phyloP scores from a whole-genome alignment of 2,113 vertebrate species.

The Festucalex cinctus region DNA sequence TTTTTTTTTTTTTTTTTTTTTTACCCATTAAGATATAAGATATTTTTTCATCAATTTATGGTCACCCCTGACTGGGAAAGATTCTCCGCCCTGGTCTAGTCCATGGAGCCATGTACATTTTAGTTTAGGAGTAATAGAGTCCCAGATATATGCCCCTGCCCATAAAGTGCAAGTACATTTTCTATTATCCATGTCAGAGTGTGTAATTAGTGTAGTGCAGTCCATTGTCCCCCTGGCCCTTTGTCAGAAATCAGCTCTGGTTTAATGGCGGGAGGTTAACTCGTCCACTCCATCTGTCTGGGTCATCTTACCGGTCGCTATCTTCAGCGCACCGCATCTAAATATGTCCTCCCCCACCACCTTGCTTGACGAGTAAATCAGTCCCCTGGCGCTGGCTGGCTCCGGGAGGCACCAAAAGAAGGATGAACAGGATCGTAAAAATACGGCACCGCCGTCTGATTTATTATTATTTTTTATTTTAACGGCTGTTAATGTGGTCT shows the following conservation, averaged over 20 bases:
- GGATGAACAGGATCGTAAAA: conserved; percentile 54
- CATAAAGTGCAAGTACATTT: conserved; percentile 53
- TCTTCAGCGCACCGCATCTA: conserved; percentile 48
- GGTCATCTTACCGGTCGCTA: conserved; percentile 60
- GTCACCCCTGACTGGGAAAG: background rate
- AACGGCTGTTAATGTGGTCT: conserved; percentile 58
- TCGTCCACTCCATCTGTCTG: conserved; percentile 59
- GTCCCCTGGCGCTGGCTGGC: conserved; percentile 56
- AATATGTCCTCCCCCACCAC: conserved; percentile 61
- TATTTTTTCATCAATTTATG: background rate
- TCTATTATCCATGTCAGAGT: conserved; percentile 51
- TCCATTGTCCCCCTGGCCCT: conserved; percentile 68
- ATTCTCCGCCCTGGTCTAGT: background rate
- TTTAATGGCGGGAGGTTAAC: conserved; percentile 70
- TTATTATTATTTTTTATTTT: conserved; percentile 31
- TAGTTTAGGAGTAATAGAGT: conserved; percentile 8
- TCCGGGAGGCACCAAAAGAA: conserved; percentile 50
- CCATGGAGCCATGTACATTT: background rate
- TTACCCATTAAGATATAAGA: background rate
- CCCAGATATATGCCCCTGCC: conserved; percentile 26
- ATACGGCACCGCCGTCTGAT: conserved; percentile 47
- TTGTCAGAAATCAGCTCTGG: conserved; percentile 69
- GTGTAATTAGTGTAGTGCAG: conserved; percentile 71
- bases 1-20: no score
- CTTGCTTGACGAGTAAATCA: conserved; percentile 68